Percentiles rank a stretch among this genome's conserved stretches.
phyloP scores from a whole-genome alignment of 2,888 invertebrate genomes.

The Adelphocoris suturalis region DNA sequence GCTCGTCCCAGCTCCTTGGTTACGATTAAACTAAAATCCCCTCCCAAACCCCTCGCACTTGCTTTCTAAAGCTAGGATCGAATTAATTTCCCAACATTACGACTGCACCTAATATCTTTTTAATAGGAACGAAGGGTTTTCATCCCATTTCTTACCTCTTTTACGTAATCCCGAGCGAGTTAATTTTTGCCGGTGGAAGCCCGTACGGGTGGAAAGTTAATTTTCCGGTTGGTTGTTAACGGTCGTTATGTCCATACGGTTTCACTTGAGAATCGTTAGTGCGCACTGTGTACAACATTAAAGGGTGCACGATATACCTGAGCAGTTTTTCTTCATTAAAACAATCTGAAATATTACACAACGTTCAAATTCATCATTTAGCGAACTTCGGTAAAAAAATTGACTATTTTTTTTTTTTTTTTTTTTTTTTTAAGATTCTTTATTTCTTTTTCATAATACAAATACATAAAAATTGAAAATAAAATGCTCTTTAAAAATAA shows the following conservation, averaged over 20 bases:
- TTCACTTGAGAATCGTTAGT: not conserved
- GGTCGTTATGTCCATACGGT: not conserved
- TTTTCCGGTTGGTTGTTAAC: slow-evolving; percentile 1
- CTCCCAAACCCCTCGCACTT: too few relatives aligned
- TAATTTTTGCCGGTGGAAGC: not conserved
- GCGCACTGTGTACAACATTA: too few relatives aligned
- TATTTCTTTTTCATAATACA: too few relatives aligned
- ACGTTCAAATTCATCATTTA: too few relatives aligned
- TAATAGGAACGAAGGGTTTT: slow-evolving; percentile 16
- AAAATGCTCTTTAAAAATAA: too few relatives aligned
- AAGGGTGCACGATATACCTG: too few relatives aligned
- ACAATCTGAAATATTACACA: too few relatives aligned
- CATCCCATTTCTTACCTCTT: slow-evolving; percentile 18
- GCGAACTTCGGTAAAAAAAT: too few relatives aligned
- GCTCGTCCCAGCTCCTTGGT: not conserved
- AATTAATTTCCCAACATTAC: slow-evolving; percentile 23
- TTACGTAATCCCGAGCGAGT: not conserved
- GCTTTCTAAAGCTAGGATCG: slow-evolving; percentile 6
- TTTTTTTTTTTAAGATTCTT: too few relatives aligned
- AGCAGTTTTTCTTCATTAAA: too few relatives aligned
- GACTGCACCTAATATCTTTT: slow-evolving; percentile 16
- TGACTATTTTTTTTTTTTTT: too few relatives aligned
- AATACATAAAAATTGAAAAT: too few relatives aligned
- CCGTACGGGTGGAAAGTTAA: not conserved
- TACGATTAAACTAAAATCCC: not conserved